These are phyloP conservation scores for Epinotia nisella DNA, from an alignment of 2,888 invertebrate species.

Conservation along the genomic window DNA sequence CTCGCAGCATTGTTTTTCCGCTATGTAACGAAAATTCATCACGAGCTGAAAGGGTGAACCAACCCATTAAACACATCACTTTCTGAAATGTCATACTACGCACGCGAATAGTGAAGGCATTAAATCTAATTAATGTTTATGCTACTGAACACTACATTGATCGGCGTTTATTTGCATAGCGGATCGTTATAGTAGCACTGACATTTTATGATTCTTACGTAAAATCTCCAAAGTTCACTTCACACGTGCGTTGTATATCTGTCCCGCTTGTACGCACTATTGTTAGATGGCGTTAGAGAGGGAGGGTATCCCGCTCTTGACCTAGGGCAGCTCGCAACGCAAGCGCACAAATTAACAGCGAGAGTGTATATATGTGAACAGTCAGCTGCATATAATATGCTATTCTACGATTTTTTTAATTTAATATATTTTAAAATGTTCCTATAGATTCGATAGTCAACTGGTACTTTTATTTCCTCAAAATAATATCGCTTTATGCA, in stretches of 20 bases:
- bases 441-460: too few species aligned
- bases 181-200: neutral
- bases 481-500: too few species aligned
- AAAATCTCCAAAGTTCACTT: neutral
- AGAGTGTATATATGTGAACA: neutral
- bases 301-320: constrained; percentile 7
- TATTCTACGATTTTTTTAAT: too few species aligned
- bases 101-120: neutral
- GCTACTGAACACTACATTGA: constrained; percentile 1
- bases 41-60: neutral
- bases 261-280: neutral
- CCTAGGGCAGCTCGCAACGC: neutral
- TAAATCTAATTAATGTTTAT: neutral
- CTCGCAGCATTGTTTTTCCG: neutral
- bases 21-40: neutral
- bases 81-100: neutral
- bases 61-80: neutral
- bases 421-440: too few species aligned
- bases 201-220: neutral
- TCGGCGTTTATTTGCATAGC: constrained; percentile 4
- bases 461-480: too few species aligned
- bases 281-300: neutral
- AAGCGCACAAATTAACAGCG: neutral
- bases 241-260: neutral
- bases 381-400: too few species aligned